Evolutionary conservation across 2,113 vertebrate species (phyloP), one percentile per base, ranked within the genome.

Genomic region (Anhinga anhinga): DNA sequence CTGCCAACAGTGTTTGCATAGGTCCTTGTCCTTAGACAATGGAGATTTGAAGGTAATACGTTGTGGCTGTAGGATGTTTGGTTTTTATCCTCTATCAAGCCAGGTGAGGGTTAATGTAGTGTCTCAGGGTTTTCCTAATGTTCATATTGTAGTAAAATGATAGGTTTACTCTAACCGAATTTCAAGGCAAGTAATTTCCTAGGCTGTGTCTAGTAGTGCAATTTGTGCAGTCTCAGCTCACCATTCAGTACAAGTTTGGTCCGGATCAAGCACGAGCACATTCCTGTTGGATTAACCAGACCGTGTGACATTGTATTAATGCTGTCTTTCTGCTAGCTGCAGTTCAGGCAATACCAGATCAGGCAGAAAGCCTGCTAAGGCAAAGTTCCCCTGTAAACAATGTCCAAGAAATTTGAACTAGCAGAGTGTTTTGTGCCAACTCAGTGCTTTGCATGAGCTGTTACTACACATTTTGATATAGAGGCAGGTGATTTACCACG

Each of bases 1-100:
- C 49, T 82, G 32, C 58, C 5, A 7, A 3, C 34, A 15, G 32
- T 0, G 0, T 29, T 82, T 72, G 29, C 36, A 7, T 4, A 88
- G 74, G 19, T 34, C 32, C 34, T 34, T 2, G 10, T 44, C 63
- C 73, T 67, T 34, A n/a, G 18, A 12, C 7, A 21, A 27, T 22
- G 69, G 50, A 74, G 19, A 10, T 42, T 10, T 26, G 53, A 58
- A 32, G 67, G 50, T 21, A 59, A 44, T 15, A 40, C 4, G 19
- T 13, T 58, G 59, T 0, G 2, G n/a, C 45, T 82, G 40, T 30
- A 73, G 50, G 30, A 15, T 29, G 11, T 45, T 86, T 34, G 13
- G 40, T 17, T 15, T 19, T 88, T 44, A 19, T 38, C 74, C 38
- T 61, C 26, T 42, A 3, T 27, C 6, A 15, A n/a, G 13, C 19